Conservation (phyloP, 2,888 invertebrate genomes). For the Trissolcus brochymenae region DNA sequence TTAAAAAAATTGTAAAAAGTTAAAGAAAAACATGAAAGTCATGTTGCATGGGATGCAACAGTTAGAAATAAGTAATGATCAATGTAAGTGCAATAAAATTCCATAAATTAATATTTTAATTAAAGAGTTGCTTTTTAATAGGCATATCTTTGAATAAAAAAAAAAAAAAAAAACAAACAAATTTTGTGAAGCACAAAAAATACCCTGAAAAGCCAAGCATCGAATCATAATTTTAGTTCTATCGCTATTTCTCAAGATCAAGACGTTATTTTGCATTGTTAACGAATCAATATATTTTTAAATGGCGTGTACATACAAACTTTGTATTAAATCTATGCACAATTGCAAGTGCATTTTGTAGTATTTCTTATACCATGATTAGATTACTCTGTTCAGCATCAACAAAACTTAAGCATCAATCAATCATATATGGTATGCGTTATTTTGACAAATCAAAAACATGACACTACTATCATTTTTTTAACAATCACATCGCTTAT, state of each 20-base stretch:
- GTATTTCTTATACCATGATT: no score
- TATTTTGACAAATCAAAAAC: slow-evolving; percentile 5
- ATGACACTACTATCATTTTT: slow-evolving; percentile 9
- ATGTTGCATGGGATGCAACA: slow-evolving; percentile 57
- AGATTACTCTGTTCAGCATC: no score
- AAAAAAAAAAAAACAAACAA: slow-evolving; percentile 57
- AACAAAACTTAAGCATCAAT: no score
- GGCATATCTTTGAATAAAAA: slow-evolving; percentile 22
- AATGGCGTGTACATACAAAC: slow-evolving; percentile 11
- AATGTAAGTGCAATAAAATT: slow-evolving; percentile 72
- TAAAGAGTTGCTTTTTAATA: slow-evolving; percentile 39
- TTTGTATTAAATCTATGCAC: slow-evolving; percentile 30
- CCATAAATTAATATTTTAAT: slow-evolving; percentile 70
- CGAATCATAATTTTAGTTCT: slow-evolving; percentile 26
- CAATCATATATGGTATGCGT: not conserved
- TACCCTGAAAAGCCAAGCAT: slow-evolving; percentile 61
- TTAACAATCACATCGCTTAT: slow-evolving; percentile 9
- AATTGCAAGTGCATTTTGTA: no score
- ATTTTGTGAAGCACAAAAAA: slow-evolving; percentile 48
- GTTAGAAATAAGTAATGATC: slow-evolving; percentile 61
- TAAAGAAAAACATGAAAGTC: slow-evolving; percentile 56
- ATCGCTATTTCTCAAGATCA: slow-evolving; percentile 21
- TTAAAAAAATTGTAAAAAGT: slow-evolving; percentile 52
- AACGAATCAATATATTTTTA: slow-evolving; percentile 22
- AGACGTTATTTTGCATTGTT: slow-evolving; percentile 14